These are phyloP conservation scores for Pseudocheirus occidentalis DNA, from an alignment of 2,797 vertebrate genomes.

Conservation along the genomic window DNA sequence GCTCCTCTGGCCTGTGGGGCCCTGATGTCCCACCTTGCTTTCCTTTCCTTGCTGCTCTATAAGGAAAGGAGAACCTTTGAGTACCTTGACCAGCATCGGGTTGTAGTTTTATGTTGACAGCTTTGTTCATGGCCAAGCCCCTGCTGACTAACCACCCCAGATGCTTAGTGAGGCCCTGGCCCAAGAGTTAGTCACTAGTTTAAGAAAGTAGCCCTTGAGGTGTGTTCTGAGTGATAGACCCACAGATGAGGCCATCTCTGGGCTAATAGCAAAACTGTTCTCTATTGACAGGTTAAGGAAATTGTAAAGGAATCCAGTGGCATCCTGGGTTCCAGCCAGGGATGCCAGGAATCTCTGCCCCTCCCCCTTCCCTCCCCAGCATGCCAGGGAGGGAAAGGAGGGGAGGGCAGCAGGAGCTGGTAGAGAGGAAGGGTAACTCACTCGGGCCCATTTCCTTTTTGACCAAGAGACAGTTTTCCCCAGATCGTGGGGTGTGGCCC, in stretches of 20 bases:
- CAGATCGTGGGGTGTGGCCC: slow-evolving; percentile 78
- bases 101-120: not conserved
- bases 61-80: not conserved
- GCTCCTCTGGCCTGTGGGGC: not conserved
- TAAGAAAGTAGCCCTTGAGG: not conserved
- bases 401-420: not conserved
- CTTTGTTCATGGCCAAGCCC: not conserved
- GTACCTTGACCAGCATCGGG: fast-evolving
- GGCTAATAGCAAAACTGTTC: not conserved
- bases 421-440: slow-evolving; percentile 19
- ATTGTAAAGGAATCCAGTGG: not conserved
- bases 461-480: slow-evolving; percentile 83
- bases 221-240: not conserved
- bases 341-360: not conserved
- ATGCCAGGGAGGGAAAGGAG: not conserved
- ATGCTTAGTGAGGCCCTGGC: not conserved
- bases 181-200: not conserved
- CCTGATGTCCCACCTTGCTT: not conserved
- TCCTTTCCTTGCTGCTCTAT: not conserved
- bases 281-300: not conserved
- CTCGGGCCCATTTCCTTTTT: slow-evolving; percentile 77
- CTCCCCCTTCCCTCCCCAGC: not conserved
- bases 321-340: not conserved
- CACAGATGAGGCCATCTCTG: not conserved
- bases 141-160: not conserved